Conservation (phyloP, 1,140 invertebrate species). For the Solenopsis invicta region DNA sequence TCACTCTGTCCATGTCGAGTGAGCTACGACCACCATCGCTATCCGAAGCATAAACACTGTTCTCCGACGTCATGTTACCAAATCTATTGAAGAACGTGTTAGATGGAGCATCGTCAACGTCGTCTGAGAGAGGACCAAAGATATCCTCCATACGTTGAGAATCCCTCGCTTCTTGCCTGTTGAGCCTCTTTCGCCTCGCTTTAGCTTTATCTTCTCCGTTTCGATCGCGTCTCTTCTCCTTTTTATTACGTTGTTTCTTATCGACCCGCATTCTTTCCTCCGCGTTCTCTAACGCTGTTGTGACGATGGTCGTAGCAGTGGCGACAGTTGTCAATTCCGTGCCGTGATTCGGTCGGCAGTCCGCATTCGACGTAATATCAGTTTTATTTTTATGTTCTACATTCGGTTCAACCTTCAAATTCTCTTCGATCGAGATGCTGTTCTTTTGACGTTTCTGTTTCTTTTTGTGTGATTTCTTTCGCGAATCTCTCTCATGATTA, state of each 20-base stretch:
- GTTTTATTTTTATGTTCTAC: conserved; percentile 82
- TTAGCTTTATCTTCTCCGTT: conserved; percentile 89
- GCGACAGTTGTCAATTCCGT: conserved; percentile 73
- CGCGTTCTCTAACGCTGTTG: conserved; percentile 83
- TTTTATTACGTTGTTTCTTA: conserved; percentile 89
- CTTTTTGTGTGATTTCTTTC: conserved; percentile 93
- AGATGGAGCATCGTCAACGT: conserved; percentile 85
- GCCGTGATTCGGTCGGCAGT: conserved; percentile 80
- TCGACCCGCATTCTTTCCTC: conserved; percentile 87
- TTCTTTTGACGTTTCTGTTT: conserved; percentile 93
- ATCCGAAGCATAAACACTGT: conserved; percentile 82
- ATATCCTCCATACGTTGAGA: conserved; percentile 94
- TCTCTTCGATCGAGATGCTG: conserved; percentile 89
- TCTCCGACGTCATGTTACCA: conserved; percentile 76
- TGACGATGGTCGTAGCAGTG: conserved; percentile 78
- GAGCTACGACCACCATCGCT: conserved; percentile 81
- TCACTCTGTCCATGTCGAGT: conserved; percentile 81
- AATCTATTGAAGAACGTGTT: conserved; percentile 82
- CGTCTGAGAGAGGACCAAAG: conserved; percentile 94
- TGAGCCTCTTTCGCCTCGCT: conserved; percentile 87
- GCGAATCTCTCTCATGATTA: conserved; percentile 85
- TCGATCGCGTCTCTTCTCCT: conserved; percentile 91
- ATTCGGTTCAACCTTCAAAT: conserved; percentile 79
- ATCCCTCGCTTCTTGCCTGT: conserved; percentile 85
- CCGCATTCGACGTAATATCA: conserved; percentile 73